Conservation (phyloP, 2,888 invertebrate genomes). For the Bhutanitis thaidina region DNA sequence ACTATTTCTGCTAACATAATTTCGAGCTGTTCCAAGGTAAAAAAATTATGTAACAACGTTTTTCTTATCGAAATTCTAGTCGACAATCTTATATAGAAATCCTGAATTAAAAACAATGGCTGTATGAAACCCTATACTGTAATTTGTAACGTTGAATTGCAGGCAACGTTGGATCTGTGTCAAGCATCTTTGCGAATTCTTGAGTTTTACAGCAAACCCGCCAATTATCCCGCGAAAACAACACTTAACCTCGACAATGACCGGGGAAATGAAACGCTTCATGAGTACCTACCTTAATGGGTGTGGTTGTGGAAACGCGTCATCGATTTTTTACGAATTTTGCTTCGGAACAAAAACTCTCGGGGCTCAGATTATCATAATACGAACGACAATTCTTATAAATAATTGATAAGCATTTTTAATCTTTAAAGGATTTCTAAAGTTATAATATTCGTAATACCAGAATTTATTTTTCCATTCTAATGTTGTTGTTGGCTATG, state of each 20-base stretch:
- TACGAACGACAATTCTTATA: no score
- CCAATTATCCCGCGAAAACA: slow-evolving; percentile 33
- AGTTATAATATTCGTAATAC: no score
- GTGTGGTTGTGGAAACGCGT: neutral
- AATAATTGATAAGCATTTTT: no score
- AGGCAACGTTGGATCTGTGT: slow-evolving; percentile 12
- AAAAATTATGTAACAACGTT: no score
- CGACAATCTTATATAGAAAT: no score
- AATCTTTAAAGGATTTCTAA: no score
- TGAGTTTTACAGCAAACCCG: slow-evolving; percentile 18
- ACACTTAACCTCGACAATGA: slow-evolving; percentile 8
- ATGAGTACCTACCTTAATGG: neutral
- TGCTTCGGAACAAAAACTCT: neutral
- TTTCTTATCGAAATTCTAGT: no score
- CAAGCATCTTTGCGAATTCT: slow-evolving; percentile 16
- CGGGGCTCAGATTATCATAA: no score
- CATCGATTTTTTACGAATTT: neutral
- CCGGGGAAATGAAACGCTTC: slow-evolving; percentile 3
- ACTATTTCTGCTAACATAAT: no score
- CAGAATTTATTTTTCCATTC: no score
- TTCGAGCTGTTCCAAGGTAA: no score
- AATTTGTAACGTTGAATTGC: slow-evolving; percentile 6
- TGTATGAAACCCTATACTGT: neutral
- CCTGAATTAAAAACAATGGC: neutral
- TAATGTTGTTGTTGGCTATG: no score